Evolutionary conservation across 2,797 vertebrate genomes (phyloP), one percentile per base, ranked within the genome.

Genomic region (Onychomys arenicola): DNA sequence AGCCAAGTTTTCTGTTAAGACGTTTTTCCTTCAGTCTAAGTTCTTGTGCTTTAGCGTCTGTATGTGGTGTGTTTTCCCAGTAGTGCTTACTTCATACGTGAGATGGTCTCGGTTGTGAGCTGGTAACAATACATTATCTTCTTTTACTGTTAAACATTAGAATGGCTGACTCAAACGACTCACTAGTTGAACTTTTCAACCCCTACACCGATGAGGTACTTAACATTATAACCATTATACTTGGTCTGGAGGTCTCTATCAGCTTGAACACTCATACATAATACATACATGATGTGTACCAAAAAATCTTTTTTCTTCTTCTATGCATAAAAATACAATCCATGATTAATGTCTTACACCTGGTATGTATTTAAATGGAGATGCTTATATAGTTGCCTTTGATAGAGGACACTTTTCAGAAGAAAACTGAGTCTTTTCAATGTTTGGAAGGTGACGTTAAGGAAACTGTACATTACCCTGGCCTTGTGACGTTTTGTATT

Each of bases 401-500:
- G 59, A 29, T 13, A 34, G 29, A 37, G 27, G 46, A 0, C 21
- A 29, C 11, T 0, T 55, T 46, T 13, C 11, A 49, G 77, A 34
- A 86, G 49, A 76, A 92, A 84, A 46, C 34, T 34, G 16, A 40
- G 1, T 40, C 16, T 2, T 32, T 88, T 37, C 0, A 43, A 11
- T 21, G n/a, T 19, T 14, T 73, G 17, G 65, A 78, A 2, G 12
- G 21, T 61, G 0, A 61, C 76, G 55, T 40, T 34, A 3, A 2
- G 80, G 59, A 90, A 19, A 46, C 8, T 6, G 4, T 1, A 3
- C 9, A 0, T 19, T 2, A 0, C 0, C 2, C 52, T 32, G 19
- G 14, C 25, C 2, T 16, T 0, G 4, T 13, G 10, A n/a, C 19
- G 1, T 14, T 27, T 6, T 2, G 19, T 43, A 5, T 75, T 61